Evolutionary conservation across 2,888 invertebrate genomes (phyloP).

Genomic region (Chorisops tibialis): DNA sequence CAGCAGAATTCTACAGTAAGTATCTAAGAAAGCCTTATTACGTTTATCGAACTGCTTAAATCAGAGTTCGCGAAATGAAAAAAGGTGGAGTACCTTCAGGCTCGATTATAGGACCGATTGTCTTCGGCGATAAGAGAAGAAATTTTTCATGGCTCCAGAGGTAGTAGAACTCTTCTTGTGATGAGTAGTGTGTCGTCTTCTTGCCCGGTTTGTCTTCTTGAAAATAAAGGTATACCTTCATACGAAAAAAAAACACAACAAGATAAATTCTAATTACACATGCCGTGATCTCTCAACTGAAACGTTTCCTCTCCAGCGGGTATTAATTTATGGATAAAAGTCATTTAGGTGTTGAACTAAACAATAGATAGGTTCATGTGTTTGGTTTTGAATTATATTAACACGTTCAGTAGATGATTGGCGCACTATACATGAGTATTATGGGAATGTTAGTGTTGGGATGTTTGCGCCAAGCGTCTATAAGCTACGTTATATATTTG

Average conservation of each 20-base stretch:
- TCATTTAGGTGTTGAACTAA: slow-evolving; percentile 34
- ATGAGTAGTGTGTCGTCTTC: not conserved
- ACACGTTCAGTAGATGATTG: slow-evolving; percentile 25
- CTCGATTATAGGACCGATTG: slow-evolving; percentile 21
- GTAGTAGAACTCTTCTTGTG: not conserved
- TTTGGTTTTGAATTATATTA: slow-evolving; percentile 32
- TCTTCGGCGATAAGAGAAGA: slow-evolving; percentile 4
- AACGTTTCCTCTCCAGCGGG: slow-evolving; percentile 35
- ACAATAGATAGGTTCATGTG: slow-evolving; percentile 33
- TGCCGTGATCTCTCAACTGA: slow-evolving; percentile 31
- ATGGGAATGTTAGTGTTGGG: not conserved
- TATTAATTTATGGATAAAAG: slow-evolving; percentile 34
- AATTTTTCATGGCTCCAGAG: slow-evolving; percentile 9
- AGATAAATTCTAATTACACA: slow-evolving; percentile 29
- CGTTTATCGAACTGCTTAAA: no score
- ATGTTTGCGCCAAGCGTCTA: slow-evolving; percentile 7
- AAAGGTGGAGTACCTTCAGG: slow-evolving; percentile 22
- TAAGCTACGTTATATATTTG: not conserved
- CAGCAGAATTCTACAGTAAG: slow-evolving; percentile 10
- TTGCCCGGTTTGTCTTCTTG: not conserved
- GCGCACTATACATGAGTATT: not conserved
- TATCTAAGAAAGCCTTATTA: no score
- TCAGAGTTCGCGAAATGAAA: not conserved
- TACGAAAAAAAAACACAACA: not conserved
- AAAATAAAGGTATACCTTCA: no score